These are phyloP conservation scores for Catharus bicknelli DNA, from an alignment of 2,113 vertebrate genomes.

Conservation along the genomic window DNA sequence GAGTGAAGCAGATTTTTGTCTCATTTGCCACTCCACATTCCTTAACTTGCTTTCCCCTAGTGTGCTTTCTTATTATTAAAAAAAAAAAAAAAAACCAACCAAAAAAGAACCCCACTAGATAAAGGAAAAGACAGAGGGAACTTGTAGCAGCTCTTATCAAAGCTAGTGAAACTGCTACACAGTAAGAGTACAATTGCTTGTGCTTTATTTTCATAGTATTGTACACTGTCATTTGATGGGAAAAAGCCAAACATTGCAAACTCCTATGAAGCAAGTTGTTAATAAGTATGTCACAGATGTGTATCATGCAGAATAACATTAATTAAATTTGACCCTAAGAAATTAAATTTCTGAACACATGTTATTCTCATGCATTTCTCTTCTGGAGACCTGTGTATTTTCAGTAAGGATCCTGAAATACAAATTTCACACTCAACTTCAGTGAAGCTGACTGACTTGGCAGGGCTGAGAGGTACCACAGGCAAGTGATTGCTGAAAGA, in stretches of 20 bases:
- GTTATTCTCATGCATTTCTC: not conserved
- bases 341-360: not conserved
- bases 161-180: not conserved
- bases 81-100: not conserved
- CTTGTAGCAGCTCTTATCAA: not conserved
- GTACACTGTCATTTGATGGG: not conserved
- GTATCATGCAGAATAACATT: not conserved
- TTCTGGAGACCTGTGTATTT: not conserved
- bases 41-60: not conserved
- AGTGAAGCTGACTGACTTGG: not conserved
- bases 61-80: not conserved
- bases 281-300: not conserved
- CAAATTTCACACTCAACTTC: not conserved
- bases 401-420: not conserved
- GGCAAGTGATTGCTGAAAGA: not conserved
- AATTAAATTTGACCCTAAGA: not conserved
- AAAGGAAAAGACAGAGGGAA: not conserved
- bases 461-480: not conserved
- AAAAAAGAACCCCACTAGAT: not conserved
- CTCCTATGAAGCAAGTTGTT: not conserved
- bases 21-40: not conserved
- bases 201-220: not conserved
- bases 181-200: not conserved
- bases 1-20: slow-evolving; percentile 18
- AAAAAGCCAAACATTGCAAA: not conserved